Evolutionary conservation across 2,797 vertebrate species (phyloP).

Genomic region (Neostethus bicornis): DNA sequence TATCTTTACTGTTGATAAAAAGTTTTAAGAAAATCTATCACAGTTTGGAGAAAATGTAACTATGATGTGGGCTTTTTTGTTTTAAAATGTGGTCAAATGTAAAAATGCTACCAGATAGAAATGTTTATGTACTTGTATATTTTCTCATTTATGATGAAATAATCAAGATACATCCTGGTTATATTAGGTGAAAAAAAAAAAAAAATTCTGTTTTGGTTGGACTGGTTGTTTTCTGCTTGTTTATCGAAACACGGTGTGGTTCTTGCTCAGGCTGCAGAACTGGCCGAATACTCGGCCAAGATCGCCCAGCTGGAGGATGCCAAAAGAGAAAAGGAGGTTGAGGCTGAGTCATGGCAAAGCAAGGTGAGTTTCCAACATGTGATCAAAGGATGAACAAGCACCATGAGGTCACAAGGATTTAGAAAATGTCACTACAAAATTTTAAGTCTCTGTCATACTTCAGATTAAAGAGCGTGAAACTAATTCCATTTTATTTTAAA

Average conservation of each 20-base stretch:
- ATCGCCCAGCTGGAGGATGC: slow-evolving; percentile 90
- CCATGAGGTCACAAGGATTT: background rate
- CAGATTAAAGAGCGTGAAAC: too few species aligned
- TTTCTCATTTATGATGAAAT: too few species aligned
- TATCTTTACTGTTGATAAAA: slow-evolving; percentile 5
- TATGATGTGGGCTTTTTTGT: too few species aligned
- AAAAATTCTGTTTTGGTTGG: background rate
- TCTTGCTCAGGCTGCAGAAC: slow-evolving; percentile 84
- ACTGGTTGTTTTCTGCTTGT: slow-evolving; percentile 15
- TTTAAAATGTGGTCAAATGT: too few species aligned
- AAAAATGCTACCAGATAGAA: too few species aligned
- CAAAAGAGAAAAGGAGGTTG: slow-evolving; percentile 87
- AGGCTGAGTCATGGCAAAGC: slow-evolving; percentile 92
- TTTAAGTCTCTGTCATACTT: background rate
- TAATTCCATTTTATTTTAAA: too few species aligned
- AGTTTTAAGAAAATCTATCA: too few species aligned
- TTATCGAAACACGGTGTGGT: background rate
- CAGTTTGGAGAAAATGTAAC: too few species aligned
- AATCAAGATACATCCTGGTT: background rate
- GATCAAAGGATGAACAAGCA: background rate
- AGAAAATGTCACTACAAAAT: slow-evolving; percentile 8
- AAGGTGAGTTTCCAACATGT: slow-evolving; percentile 77
- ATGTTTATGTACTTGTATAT: too few species aligned
- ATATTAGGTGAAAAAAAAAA: background rate
- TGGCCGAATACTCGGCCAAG: slow-evolving; percentile 90